phyloP scores from a whole-genome alignment of 2,797 vertebrate species.

The Basileuterus tristriatus region DNA sequence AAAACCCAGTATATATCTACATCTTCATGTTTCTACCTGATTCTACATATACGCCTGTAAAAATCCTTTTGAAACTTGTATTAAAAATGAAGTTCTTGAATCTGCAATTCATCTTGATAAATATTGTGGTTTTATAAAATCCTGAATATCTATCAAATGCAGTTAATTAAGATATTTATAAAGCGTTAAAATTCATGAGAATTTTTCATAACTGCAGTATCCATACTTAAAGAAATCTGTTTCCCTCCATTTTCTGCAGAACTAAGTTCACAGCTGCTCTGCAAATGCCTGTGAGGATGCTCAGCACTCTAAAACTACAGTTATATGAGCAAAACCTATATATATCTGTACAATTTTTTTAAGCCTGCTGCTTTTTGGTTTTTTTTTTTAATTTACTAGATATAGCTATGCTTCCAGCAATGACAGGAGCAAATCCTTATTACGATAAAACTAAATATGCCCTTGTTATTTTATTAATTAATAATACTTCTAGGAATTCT shows the following conservation, averaged over 20 bases:
- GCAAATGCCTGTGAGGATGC: fast-evolving
- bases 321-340: not conserved
- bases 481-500: not conserved
- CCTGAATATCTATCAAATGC: not conserved
- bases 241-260: not conserved
- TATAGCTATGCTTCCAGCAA: not conserved
- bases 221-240: not conserved
- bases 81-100: not conserved
- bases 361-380: not conserved
- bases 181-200: not conserved
- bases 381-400: not conserved
- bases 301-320: not conserved
- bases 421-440: not conserved
- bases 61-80: not conserved
- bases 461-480: not conserved
- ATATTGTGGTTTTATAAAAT: not conserved
- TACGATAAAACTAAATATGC: not conserved
- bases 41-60: not conserved
- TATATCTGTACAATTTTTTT: not conserved
- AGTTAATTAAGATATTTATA: not conserved
- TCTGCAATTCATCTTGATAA: not conserved
- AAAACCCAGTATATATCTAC: not conserved
- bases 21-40: not conserved
- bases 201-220: not conserved
- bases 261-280: not conserved